phyloP scores from a whole-genome alignment of 2,113 vertebrate species.

The Rhinichthys klamathensis region DNA sequence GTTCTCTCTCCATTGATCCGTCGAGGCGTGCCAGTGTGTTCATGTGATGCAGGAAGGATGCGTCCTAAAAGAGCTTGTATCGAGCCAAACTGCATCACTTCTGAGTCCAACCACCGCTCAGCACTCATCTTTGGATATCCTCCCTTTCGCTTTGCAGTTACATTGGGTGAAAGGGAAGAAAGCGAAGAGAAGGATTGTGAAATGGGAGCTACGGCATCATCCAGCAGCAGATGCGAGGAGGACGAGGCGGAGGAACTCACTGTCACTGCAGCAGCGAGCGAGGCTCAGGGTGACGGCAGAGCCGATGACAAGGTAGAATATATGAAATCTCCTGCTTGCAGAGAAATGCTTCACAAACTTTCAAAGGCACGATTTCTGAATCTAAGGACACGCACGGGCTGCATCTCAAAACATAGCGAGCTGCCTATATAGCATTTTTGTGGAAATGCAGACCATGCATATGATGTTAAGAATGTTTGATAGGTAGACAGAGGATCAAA shows the following conservation, averaged over 20 bases:
- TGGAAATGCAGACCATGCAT: not conserved
- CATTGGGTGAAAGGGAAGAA: conserved; percentile 39
- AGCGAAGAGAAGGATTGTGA: conserved; percentile 38
- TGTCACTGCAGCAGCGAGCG: conserved; percentile 58
- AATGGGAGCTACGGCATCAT: conserved; percentile 82
- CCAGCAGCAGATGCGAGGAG: conserved; percentile 65
- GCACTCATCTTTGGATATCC: not conserved
- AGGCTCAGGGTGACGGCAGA: conserved; percentile 38
- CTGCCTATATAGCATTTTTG: not conserved
- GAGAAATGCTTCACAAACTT: not conserved
- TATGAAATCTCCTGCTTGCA: conserved; percentile 31
- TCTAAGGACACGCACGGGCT: not conserved
- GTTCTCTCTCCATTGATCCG: conserved; percentile 67
- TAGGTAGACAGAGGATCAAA: not conserved
- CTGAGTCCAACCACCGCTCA: conserved; percentile 48
- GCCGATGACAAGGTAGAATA: conserved; percentile 54
- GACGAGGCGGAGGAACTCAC: conserved; percentile 67
- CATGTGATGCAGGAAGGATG: conserved; percentile 84
- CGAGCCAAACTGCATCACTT: conserved; percentile 69
- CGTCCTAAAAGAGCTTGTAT: conserved; percentile 72
- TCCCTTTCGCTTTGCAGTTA: not conserved
- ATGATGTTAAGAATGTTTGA: not conserved
- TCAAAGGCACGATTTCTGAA: not conserved
- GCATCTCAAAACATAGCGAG: not conserved
- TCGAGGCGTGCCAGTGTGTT: conserved; percentile 81